Evolutionary conservation across 1,140 invertebrate genomes (phyloP).

Genomic region (Cyrtorhinus lividipennis): DNA sequence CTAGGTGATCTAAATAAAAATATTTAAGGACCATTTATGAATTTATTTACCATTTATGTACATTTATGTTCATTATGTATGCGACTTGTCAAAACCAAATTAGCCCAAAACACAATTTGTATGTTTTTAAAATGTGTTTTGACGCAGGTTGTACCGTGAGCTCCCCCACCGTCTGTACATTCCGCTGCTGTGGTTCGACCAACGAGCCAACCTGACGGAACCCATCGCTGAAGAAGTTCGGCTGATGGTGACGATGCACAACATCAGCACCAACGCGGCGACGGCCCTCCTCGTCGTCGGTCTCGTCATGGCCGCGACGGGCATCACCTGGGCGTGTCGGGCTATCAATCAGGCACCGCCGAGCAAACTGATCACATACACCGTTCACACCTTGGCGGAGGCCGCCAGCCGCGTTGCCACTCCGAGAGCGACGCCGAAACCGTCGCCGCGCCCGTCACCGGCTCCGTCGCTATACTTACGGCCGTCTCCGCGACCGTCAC

Average conservation of each 20-base stretch:
- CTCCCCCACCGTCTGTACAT: conserved; percentile 48
- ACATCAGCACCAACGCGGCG: conserved; percentile 26
- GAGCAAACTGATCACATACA: neutral
- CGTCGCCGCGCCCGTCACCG: neutral
- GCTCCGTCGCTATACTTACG: neutral
- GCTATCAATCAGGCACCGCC: neutral
- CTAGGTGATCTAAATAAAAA: too few species aligned
- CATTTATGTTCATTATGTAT: too few species aligned
- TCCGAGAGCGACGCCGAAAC: neutral
- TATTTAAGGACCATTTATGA: too few species aligned
- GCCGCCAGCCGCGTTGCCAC: neutral
- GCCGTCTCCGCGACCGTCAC: neutral
- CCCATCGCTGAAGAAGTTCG: conserved; percentile 32
- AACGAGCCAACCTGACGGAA: conserved; percentile 43
- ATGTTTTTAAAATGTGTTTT: neutral
- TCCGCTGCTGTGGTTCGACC: conserved; percentile 63
- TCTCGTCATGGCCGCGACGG: neutral
- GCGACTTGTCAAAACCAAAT: too few species aligned
- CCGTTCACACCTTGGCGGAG: neutral
- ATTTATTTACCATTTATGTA: too few species aligned
- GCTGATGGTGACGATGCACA: conserved; percentile 26
- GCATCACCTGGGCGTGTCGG: neutral
- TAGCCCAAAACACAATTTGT: too few species aligned
- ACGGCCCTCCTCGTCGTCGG: conserved; percentile 29
- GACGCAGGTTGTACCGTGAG: conserved; percentile 43